Conservation (phyloP, 2,113 vertebrate genomes). For the Alligator mississippiensis region DNA sequence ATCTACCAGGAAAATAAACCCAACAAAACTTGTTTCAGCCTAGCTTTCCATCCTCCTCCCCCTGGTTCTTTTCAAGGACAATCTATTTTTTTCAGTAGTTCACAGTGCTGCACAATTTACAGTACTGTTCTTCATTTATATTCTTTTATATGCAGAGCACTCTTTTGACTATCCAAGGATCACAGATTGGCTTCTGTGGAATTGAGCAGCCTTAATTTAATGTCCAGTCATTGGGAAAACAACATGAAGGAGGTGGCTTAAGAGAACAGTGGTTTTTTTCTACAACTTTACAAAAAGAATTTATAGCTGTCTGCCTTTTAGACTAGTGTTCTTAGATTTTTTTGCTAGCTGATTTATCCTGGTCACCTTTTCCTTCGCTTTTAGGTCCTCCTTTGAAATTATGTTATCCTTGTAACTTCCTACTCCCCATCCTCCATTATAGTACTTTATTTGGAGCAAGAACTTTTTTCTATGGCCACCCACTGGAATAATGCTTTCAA, state of each 20-base stretch:
- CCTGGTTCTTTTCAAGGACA: not conserved
- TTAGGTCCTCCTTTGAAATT: not conserved
- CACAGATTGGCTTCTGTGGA: slow-evolving; percentile 1
- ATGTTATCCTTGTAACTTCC: not conserved
- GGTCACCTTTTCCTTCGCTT: not conserved
- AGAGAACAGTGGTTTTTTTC: not conserved
- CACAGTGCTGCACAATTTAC: not conserved
- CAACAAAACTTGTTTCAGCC: not conserved
- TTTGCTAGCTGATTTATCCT: not conserved
- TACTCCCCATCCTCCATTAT: not conserved
- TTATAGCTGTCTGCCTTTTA: slow-evolving; percentile 6
- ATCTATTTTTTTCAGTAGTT: not conserved
- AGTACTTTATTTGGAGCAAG: too few species aligned
- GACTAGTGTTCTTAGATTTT: not conserved
- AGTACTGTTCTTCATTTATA: not conserved
- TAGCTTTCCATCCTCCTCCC: not conserved
- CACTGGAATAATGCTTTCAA: not conserved
- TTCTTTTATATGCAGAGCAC: slow-evolving; percentile 11
- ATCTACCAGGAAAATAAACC: not conserved
- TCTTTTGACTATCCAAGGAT: slow-evolving; percentile 16
- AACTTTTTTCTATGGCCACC: not conserved
- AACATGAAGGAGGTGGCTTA: not conserved
- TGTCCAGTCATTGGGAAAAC: not conserved
- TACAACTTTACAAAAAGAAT: not conserved
- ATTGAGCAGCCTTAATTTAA: slow-evolving; percentile 34